Evolutionary conservation across 2,113 vertebrate genomes (phyloP), one percentile per base, ranked within the genome.

Genomic region (Protomyctophum bolini): DNA sequence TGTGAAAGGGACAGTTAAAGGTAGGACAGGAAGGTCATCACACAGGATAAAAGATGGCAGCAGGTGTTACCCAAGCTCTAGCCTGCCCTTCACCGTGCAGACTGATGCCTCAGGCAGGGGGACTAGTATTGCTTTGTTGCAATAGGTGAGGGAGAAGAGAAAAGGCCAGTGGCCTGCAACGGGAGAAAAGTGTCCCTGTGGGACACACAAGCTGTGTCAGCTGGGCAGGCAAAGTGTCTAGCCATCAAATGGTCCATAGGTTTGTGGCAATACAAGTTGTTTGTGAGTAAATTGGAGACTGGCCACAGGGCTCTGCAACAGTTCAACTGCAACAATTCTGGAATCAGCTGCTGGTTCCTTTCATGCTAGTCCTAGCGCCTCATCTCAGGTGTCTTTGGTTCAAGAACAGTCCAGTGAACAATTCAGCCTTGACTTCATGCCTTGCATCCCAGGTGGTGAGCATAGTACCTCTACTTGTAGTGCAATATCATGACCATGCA

Each of bases 181-280:
- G 80, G 79, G 68, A 63, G 66, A 68, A 85, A 75, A 58, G 21
- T 10, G 12, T 70, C 80, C 84, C 84, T 68, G 21, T 55, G 82
- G 79, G 80, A 78, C 47, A 76, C 63, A 47, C 14, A 3, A 1
- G 21, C 21, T 21, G 21, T 21, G 1, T 82, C 49, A 0, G 10
- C 11, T 28, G 77, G 66, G 48, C 68, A 75, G 70, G 73, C 69
- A 50, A 41, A 75, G 67, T 50, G 79, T 71, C 66, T 47, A 9
- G 63, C 68, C 73, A 81, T 79, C 77, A 87, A 84, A 86, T 77
- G 73, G 73, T 79, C 75, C 66, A n/a, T 75, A 47, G 47, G 68
- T 78, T 84, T 41, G 33, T 41, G 33, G 33, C 33, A 41, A 41
- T 41, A 41, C 74, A 77, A 79, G 63, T 14, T 61, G 58, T 79